phyloP scores from a whole-genome alignment of 2,888 invertebrate species.

The Amphipoea oculea region DNA sequence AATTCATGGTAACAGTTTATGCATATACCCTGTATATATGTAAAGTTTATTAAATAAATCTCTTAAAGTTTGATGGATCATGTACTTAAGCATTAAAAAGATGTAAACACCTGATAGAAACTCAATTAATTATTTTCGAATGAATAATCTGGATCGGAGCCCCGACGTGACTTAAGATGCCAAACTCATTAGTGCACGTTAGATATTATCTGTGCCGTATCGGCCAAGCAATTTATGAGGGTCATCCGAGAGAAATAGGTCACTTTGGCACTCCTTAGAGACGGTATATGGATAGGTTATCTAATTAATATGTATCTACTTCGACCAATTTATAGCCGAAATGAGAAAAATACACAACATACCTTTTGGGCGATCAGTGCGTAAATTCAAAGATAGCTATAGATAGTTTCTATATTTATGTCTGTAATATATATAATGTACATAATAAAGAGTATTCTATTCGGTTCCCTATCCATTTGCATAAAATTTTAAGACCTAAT shows the following conservation, averaged over 20 bases:
- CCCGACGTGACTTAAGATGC: slow-evolving; percentile 38
- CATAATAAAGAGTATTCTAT: too few species aligned
- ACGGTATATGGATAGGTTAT: not conserved
- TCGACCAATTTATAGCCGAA: slow-evolving; percentile 1
- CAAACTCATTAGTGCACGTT: slow-evolving; percentile 38
- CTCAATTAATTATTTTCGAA: slow-evolving; percentile 7
- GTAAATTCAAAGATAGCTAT: not conserved
- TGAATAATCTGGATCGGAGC: slow-evolving; percentile 11
- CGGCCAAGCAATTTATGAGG: slow-evolving; percentile 44
- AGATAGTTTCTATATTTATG: too few species aligned
- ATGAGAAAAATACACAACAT: not conserved
- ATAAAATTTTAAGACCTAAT: too few species aligned
- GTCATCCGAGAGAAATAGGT: slow-evolving; percentile 47
- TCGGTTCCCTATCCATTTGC: too few species aligned
- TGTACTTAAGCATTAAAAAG: not conserved
- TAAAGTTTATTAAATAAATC: not conserved
- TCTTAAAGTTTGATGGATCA: not conserved
- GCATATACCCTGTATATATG: too few species aligned
- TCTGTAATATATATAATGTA: too few species aligned
- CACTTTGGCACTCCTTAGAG: slow-evolving; percentile 23
- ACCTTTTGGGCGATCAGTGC: not conserved
- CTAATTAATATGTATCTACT: not conserved
- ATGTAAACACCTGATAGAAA: slow-evolving; percentile 5
- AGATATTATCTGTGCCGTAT: slow-evolving; percentile 47
- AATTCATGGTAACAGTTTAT: too few species aligned